phyloP scores from a whole-genome alignment of 2,888 invertebrate genomes.

The Watsonalla cultraria region DNA sequence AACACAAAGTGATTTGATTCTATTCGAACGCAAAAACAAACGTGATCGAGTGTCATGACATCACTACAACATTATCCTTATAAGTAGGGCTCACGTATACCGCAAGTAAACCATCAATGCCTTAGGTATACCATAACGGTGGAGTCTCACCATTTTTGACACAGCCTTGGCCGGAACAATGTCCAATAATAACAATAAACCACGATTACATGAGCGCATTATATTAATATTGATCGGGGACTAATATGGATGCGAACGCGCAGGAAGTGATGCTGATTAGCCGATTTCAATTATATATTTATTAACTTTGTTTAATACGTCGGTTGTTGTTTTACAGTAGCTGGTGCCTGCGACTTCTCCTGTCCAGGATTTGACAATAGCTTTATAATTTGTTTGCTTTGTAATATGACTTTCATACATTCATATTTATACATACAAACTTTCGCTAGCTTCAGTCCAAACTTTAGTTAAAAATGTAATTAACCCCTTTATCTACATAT shows the following conservation, averaged over 20 bases:
- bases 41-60: background rate
- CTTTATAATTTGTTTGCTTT: too few species aligned
- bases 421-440: too few species aligned
- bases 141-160: conserved; percentile 56
- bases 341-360: too few species aligned
- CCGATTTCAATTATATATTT: conserved; percentile 4
- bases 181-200: conserved; percentile 73
- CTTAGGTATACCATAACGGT: conserved; percentile 42
- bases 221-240: conserved; percentile 32
- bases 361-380: too few species aligned
- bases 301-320: too few species aligned
- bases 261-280: conserved; percentile 30
- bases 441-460: too few species aligned
- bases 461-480: too few species aligned
- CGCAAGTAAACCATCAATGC: conserved; percentile 28
- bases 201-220: conserved; percentile 32
- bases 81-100: conserved; percentile 16
- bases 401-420: too few species aligned
- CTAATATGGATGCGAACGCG: conserved; percentile 27
- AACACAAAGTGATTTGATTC: background rate
- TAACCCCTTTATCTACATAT: too few species aligned
- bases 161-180: conserved; percentile 66
- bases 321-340: too few species aligned
- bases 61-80: conserved; percentile 28
- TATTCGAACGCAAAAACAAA: background rate